Evolutionary conservation across 2,113 vertebrate species (phyloP), one percentile per base, ranked within the genome.

Genomic region (Verasper variegatus): DNA sequence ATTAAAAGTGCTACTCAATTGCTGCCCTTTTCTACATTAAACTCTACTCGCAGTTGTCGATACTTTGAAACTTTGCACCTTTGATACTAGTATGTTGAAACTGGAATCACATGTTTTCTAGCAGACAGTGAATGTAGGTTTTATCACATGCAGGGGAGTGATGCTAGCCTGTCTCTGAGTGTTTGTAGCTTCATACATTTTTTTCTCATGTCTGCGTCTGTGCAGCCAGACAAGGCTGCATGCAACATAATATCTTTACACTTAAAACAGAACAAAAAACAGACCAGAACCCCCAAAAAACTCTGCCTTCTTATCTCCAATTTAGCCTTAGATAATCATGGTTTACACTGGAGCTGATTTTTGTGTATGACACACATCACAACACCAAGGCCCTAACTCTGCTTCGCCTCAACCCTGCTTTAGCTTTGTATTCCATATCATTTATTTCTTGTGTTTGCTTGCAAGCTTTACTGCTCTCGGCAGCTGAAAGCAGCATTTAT

Each of bases 311-410:
- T 86, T 85, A 77, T 86, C 67, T 57, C 61, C n/a, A 47, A 83
- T 87, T 76, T 87, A 87, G 85, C 89, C 84, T 90, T 84, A 79
- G 67, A 65, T 86, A 74, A 78, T 82, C 55, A 68, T 60, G 58
- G 71, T 80, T 76, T 80, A 52, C 17, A 78, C 66, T 69, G 63
- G 59, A 42, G 60, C 71, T 51, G 23, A 21, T 60, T 70, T 65
- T 49, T 69, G 35, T 70, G 54, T 61, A 11, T 49, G 61, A 68
- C 62, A 57, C 66, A 70, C 49, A 66, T 18, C 17, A n/a, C n/a
- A n/a, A n/a, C 5, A 74, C 59, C 66, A 58, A 85, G 42, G 78
- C 21, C 57, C 78, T 68, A 74, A 65, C 68, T 67, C 60, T 42
- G 68, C 76, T 31, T 74, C 49, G 81, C 76, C 54, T 76, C 60